Percentiles rank a stretch among this genome's conserved stretches.
These are phyloP conservation scores for Odontesthes bonariensis DNA, from an alignment of 2,113 vertebrate species.

Conservation along the genomic window DNA sequence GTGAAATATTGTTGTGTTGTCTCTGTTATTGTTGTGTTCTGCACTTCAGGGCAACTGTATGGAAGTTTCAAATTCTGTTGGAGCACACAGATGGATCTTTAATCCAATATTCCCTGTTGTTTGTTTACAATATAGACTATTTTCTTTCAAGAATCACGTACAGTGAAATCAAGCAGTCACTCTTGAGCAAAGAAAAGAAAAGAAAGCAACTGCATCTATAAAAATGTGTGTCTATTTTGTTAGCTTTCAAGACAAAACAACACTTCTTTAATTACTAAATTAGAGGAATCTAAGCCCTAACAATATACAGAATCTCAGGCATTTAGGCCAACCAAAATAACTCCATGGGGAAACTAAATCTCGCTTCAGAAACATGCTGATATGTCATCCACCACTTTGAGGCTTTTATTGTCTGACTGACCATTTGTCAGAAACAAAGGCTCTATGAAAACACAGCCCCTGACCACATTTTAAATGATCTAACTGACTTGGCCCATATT, in stretches of 20 bases:
- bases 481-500: slow-evolving; percentile 49
- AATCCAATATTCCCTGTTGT: no score
- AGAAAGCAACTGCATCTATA: not conserved
- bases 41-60: no score
- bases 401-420: slow-evolving; percentile 8
- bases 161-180: not conserved
- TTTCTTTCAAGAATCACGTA: no score
- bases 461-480: slow-evolving; percentile 43
- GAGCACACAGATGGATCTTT: no score
- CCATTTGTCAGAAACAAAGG: slow-evolving; percentile 16
- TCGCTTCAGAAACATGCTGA: slow-evolving; percentile 8
- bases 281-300: slow-evolving; percentile 4
- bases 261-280: slow-evolving; percentile 21
- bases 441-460: slow-evolving; percentile 2
- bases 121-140: no score
- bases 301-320: slow-evolving; percentile 5
- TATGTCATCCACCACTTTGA: not conserved
- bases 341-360: not conserved
- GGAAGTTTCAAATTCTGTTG: no score
- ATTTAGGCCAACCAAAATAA: not conserved
- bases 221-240: not conserved
- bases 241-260: slow-evolving; percentile 27
- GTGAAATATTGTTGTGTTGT: no score
- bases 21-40: no score
- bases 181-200: not conserved